Evolutionary conservation across 2,113 vertebrate genomes (phyloP), one percentile per base, ranked within the genome.

Genomic region (Tenebrosternarchus preto): DNA sequence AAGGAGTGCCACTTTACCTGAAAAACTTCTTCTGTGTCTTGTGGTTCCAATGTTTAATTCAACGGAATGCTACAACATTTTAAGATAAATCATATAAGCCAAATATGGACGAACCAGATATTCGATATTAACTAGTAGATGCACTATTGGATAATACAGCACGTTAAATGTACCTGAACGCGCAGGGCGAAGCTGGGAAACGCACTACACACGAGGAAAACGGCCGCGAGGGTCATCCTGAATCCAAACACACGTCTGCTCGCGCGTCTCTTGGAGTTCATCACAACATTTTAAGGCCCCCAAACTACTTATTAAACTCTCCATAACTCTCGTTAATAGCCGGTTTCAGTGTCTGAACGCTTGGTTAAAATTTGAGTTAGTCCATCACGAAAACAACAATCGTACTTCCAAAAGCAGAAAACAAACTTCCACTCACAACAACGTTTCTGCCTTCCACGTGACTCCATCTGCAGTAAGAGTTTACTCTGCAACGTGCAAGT

Each of bases 81-180:
- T 70, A 74, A 73, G 8, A 82, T 1, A 11, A 20, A 22, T n/a
- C 3, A 22, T 12, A 33, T 8, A 29, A 17, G 0, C 11, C 19
- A 27, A 9, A n/a, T 27, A 9, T 15, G 19, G 33, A 5, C 25
- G 1, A 24, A 17, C 46, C n/a, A n/a, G n/a, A n/a, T n/a, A n/a
- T n/a, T n/a, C n/a, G n/a, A n/a, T n/a, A n/a, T n/a, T n/a, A n/a
- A n/a, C n/a, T n/a, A n/a, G n/a, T n/a, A n/a, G n/a, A n/a, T n/a
- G 24, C 61, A 17, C 15, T 53, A 4, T 43, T 31, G 1, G 63
- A 24, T 5, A 33, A 17, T 22, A n/a, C 17, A 27, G 17, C 7
- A 5, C 20, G 4, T 17, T 4, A 25, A 4, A 56, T 27, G 88
- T 91, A 93, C 92, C 92, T 89, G 89, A 66, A 89, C 39, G 7